phyloP scores from a whole-genome alignment of 1,140 invertebrate species.

The Panulirus ornatus region DNA sequence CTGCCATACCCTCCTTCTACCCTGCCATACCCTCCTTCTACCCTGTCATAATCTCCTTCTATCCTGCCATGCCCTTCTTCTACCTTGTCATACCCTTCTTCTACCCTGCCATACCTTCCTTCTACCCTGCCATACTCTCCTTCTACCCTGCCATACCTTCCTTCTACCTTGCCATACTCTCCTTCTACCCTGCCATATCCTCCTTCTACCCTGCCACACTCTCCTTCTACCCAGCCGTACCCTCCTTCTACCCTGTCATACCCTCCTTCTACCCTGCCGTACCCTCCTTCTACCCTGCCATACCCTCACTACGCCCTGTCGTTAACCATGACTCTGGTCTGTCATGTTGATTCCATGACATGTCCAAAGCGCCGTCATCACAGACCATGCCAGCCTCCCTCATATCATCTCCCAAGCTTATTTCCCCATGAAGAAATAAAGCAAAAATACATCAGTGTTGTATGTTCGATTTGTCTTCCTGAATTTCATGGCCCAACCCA shows the following conservation, averaged over 20 bases:
- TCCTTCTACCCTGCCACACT: not conserved
- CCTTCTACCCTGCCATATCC: not conserved
- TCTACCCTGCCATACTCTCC: constrained; percentile 1
- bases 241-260: not conserved
- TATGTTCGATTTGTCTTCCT: too few relatives aligned
- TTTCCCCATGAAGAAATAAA: too few relatives aligned
- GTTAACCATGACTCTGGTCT: too few relatives aligned
- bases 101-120: not conserved
- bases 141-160: not conserved
- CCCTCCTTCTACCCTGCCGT: not conserved
- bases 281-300: not conserved
- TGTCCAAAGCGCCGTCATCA: too few relatives aligned
- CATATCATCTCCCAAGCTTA: too few relatives aligned
- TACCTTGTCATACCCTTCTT: not conserved
- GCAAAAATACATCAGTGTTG: too few relatives aligned
- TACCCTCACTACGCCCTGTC: not conserved
- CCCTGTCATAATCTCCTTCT: not conserved
- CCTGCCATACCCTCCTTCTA: not conserved
- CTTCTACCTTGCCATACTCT: not conserved
- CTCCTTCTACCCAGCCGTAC: not conserved
- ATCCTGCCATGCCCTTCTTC: constrained; percentile 1
- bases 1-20: too few relatives aligned
- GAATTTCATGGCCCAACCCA: too few relatives aligned
- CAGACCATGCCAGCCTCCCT: too few relatives aligned
- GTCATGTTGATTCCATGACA: too few relatives aligned